phyloP scores from a whole-genome alignment of 2,113 vertebrate species.

The Notiomystis cincta region DNA sequence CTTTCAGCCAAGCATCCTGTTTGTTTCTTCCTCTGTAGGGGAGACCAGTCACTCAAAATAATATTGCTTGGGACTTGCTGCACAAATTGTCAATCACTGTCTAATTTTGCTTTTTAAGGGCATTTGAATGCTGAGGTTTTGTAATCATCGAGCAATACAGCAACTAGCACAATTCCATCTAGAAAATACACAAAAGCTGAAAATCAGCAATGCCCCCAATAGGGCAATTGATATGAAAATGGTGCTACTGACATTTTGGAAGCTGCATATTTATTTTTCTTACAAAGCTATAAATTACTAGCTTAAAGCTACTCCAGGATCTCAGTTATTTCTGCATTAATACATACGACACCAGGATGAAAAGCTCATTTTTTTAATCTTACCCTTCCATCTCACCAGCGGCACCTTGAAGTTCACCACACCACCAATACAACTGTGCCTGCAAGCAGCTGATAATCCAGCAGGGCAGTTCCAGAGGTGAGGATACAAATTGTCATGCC shows the following conservation, averaged over 20 bases:
- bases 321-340: background rate
- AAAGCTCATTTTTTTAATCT: background rate
- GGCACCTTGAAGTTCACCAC: fast-evolving
- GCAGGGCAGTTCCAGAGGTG: background rate
- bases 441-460: fast-evolving
- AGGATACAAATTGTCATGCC: background rate
- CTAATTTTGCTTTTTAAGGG: background rate
- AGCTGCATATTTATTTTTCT: background rate
- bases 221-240: fast-evolving
- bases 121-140: background rate
- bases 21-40: background rate
- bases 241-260: background rate
- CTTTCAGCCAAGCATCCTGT: background rate
- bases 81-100: background rate
- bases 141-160: background rate
- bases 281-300: background rate
- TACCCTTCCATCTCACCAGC: background rate
- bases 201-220: background rate
- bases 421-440: fast-evolving
- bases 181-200: background rate
- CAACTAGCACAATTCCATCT: background rate
- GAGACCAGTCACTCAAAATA: background rate
- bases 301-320: background rate
- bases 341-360: fast-evolving
- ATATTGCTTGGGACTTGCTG: background rate